Base-by-base conservation (phyloP, 2,797 vertebrate genomes). In the Melanotaenia boesemani region DNA sequence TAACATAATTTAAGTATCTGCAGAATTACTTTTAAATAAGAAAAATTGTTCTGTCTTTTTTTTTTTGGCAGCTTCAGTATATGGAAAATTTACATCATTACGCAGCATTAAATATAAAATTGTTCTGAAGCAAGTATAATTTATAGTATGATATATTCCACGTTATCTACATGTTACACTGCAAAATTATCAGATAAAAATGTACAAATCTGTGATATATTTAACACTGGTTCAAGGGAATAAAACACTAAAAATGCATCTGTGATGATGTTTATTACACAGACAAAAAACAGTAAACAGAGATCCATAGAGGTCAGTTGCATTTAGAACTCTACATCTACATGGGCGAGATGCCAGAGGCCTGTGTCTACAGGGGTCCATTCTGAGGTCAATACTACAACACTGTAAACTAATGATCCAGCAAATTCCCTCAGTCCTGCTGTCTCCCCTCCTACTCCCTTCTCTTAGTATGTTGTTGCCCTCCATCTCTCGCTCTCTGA, bases 331-430 rank as follows among this genome's bases (percentile, higher is more conserved):
- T 79, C 71, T 82, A 77, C 83, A 89, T 90, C 74, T 88, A 83
- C 74, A 88, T 72, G 77, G 79, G 84, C 67, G 11, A 84, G 76
- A 79, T 46, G 79, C 87, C 85, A 84, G 67, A 62, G 75, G 70
- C 81, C 72, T 1, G 66, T 66, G 76, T 89, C 88, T 82, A 82
- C 74, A 18, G 89, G 87, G 91, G 91, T 89, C 88, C 85, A 72
- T 86, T 83, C 82, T 63, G 82, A 93, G 91, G 93, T 92, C 92
- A 94, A 89, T 89, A 89, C 88, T 82, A 91, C 91, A 93, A 91
- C 86, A 86, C 86, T 85, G 92, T 91, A 90, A 92, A 92, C 91
- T 92, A 93, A 94, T 92, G 91, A 92, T 90, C 89, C 88, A 87
- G 89, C 86, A 91, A 92, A 93, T 91, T 93, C 89, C 87, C 88